phyloP scores from a whole-genome alignment of 2,113 vertebrate species.

The Albula glossodonta region DNA sequence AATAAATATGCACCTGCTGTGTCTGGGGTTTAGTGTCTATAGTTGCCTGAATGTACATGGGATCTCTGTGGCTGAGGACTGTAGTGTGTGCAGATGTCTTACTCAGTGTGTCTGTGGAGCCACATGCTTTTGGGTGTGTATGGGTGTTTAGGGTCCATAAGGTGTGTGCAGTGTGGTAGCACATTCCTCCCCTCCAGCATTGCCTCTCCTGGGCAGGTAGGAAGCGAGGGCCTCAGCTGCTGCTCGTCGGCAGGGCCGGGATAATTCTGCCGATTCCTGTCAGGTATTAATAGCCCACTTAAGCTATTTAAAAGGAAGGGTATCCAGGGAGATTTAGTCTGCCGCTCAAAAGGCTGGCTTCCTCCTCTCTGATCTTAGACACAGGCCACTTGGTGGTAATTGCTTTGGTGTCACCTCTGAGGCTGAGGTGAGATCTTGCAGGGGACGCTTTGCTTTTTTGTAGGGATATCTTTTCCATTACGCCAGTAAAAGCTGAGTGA shows the following conservation, averaged over 20 bases:
- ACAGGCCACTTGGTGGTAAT: not conserved
- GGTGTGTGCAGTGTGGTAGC: not conserved
- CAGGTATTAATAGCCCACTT: slow-evolving; percentile 54
- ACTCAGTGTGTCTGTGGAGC: too few species aligned
- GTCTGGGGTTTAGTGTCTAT: too few species aligned
- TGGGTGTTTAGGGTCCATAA: not conserved
- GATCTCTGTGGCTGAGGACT: not conserved
- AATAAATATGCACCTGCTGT: too few species aligned
- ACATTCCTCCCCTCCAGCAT: not conserved
- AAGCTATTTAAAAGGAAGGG: slow-evolving; percentile 49
- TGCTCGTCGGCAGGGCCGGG: slow-evolving; percentile 24
- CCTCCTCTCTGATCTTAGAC: slow-evolving; percentile 16
- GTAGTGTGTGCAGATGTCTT: not conserved
- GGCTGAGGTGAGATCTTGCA: not conserved
- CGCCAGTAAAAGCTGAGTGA: not conserved
- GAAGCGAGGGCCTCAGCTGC: not conserved
- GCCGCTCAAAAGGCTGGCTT: slow-evolving; percentile 19
- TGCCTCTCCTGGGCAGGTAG: not conserved
- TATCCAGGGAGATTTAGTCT: slow-evolving; percentile 30
- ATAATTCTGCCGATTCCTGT: slow-evolving; percentile 45
- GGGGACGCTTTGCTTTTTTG: not conserved
- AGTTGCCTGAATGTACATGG: not conserved
- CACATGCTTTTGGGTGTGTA: not conserved
- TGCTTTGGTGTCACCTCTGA: slow-evolving; percentile 6
- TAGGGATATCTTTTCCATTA: not conserved